Conservation (phyloP, 2,888 invertebrate species). For the Nebria brevicollis region DNA sequence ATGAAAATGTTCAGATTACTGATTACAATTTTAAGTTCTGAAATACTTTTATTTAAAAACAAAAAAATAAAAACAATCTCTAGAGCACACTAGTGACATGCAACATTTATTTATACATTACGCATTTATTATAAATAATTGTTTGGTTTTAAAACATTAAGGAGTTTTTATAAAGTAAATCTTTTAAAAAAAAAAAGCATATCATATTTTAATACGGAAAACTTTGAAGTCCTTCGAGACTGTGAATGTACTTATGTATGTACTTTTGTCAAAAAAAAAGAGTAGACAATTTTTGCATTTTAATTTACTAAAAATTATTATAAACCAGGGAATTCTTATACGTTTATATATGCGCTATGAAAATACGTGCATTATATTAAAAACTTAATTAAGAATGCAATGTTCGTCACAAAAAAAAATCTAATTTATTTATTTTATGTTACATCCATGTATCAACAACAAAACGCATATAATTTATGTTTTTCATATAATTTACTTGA, state of each 20-base stretch:
- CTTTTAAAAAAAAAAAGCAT: not conserved
- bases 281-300: conserved; percentile 42
- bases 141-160: no score
- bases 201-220: not conserved
- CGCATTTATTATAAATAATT: no score
- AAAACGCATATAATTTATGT: not conserved
- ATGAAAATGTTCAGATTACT: conserved; percentile 44
- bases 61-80: no score
- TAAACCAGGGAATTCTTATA: conserved; percentile 43
- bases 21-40: conserved; percentile 39
- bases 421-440: not conserved
- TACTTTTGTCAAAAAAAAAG: conserved; percentile 32
- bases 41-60: no score
- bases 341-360: conserved; percentile 41
- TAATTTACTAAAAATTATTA: conserved; percentile 46
- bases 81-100: no score
- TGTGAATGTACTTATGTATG: not conserved
- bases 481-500: not conserved
- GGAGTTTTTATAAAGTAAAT: no score
- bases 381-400: conserved; percentile 47
- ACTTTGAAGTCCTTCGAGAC: not conserved
- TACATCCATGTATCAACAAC: not conserved
- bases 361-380: conserved; percentile 37
- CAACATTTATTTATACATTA: no score
- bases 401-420: conserved; percentile 35